phyloP scores from a whole-genome alignment of 2,888 invertebrate species.

The Oscheius myriophilus region DNA sequence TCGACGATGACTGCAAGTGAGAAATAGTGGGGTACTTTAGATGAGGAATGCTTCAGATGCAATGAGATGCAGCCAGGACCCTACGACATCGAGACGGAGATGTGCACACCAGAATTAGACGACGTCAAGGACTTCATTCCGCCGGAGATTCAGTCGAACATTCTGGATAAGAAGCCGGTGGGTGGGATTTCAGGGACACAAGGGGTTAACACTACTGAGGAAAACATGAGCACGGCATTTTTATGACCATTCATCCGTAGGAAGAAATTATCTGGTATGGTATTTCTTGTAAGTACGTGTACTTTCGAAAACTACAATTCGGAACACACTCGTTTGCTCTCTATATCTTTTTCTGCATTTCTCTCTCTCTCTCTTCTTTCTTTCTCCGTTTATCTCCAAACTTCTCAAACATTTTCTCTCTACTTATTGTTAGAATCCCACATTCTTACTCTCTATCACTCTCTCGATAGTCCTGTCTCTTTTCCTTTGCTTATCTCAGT shows the following conservation, averaged over 20 bases:
- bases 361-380: too few species aligned
- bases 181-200: slow-evolving; percentile 30
- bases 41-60: slow-evolving; percentile 44
- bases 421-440: too few species aligned
- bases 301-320: too few species aligned
- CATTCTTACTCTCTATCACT: neutral
- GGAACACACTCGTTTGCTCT: too few species aligned
- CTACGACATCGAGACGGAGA: slow-evolving; percentile 71
- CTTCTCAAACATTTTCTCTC: too few species aligned
- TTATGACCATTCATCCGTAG: too few species aligned
- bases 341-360: too few species aligned
- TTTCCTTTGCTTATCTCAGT: neutral
- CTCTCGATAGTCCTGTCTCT: neutral
- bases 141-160: slow-evolving; percentile 68
- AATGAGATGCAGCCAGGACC: slow-evolving; percentile 70
- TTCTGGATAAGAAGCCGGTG: slow-evolving; percentile 69
- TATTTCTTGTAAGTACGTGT: too few species aligned
- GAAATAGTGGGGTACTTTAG: slow-evolving; percentile 31
- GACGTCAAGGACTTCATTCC: slow-evolving; percentile 70
- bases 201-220: too few species aligned
- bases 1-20: slow-evolving; percentile 62
- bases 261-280: neutral
- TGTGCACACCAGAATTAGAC: slow-evolving; percentile 70
- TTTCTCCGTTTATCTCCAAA: too few species aligned
- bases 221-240: too few species aligned